Base-by-base conservation (phyloP, 1,140 invertebrate genomes). In the Trichogramma pretiosum region DNA sequence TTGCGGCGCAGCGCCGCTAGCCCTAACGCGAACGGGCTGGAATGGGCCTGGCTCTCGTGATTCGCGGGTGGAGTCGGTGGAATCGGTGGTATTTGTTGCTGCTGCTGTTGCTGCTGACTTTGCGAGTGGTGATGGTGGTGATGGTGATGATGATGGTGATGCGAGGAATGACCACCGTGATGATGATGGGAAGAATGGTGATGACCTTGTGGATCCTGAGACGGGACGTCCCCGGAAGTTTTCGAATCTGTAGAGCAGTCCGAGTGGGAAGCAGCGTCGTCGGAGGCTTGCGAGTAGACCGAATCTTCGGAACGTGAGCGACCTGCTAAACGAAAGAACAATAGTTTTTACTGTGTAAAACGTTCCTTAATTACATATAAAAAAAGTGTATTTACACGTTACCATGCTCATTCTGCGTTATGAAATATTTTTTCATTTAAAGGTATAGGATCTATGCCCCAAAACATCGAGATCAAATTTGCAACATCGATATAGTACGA, bases 291-390 rank as follows among this genome's bases (percentile, higher is more conserved):
- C 22, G 68, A 70, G 38, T 86, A 89, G 16, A 89, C 84, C 9
- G 87, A 90, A 61, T 89, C 87, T 66, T 89, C 85, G 1, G 85
- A 89, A 57, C 66, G 66, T 47, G 70, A 72, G 54, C 66, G 63
- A 46, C 65, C 67, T 69, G 50, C 13, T 7, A n/a, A 24, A 11
- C n/a, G n/a, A n/a, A n/a, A n/a, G n/a, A n/a, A n/a, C n/a, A n/a
- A n/a, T n/a, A n/a, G n/a, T n/a, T n/a, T n/a, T n/a, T n/a, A n/a
- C n/a, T n/a, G n/a, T n/a, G n/a, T n/a, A n/a, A n/a, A n/a, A n/a
- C n/a, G n/a, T n/a, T n/a, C n/a, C n/a, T n/a, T n/a, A n/a, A n/a
- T n/a, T n/a, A n/a, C n/a, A n/a, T n/a, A n/a, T n/a, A n/a, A n/a
- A 10, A 1, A 43, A 24, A 34, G n/a, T n/a, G n/a, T n/a, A n/a